phyloP scores from a whole-genome alignment of 2,797 vertebrate genomes.

The Clarias platycephalus region DNA sequence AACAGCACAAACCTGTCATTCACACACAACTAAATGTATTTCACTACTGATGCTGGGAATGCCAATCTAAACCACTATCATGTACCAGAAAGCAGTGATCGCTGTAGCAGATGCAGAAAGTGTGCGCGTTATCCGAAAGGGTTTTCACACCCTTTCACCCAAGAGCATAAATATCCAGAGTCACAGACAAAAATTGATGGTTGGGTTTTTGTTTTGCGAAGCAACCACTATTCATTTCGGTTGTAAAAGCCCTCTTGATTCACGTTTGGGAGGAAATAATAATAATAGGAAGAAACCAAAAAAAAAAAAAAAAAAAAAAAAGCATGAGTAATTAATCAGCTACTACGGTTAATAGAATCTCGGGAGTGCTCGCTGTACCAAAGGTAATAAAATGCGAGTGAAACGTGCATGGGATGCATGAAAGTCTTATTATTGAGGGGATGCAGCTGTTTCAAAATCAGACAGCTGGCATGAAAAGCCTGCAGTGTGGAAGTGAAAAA shows the following conservation, averaged over 20 bases:
- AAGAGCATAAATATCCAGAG: slow-evolving; percentile 1
- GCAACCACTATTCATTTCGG: slow-evolving; percentile 65
- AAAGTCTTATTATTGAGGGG: neutral
- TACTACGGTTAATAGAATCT: slow-evolving; percentile 36
- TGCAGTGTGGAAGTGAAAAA: neutral
- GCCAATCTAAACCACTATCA: neutral
- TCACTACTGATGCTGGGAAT: neutral
- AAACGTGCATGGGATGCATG: slow-evolving; percentile 4
- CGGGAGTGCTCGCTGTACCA: slow-evolving; percentile 17
- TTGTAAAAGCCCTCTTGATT: slow-evolving; percentile 48
- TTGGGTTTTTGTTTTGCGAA: slow-evolving; percentile 55
- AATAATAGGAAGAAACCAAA: too few species aligned
- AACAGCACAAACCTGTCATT: slow-evolving; percentile 3
- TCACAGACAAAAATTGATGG: neutral
- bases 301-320: neutral
- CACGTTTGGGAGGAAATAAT: slow-evolving; percentile 1
- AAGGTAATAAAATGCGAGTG: slow-evolving; percentile 14
- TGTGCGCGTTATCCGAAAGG: neutral
- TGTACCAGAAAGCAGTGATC: neutral
- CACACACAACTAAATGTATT: neutral
- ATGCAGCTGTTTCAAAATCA: slow-evolving; percentile 8
- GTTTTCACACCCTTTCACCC: slow-evolving; percentile 18
- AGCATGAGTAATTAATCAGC: slow-evolving; percentile 34
- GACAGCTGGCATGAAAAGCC: slow-evolving; percentile 2
- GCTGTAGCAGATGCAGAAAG: neutral